Percentiles rank a stretch among this genome's conserved stretches.
These are phyloP conservation scores for Helicoverpa zea DNA, from an alignment of 1,140 invertebrate species.

Conservation along the genomic window DNA sequence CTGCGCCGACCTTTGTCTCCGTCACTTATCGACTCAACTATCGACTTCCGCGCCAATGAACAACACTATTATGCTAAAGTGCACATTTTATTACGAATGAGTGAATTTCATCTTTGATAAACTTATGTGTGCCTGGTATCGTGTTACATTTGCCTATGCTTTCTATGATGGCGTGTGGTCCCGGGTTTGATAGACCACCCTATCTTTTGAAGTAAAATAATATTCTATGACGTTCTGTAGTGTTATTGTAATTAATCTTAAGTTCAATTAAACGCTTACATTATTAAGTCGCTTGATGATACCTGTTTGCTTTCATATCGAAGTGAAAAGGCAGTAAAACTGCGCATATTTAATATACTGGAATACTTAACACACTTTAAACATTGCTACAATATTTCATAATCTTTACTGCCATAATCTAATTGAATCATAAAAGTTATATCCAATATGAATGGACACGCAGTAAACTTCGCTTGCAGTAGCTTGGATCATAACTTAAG, in stretches of 20 bases:
- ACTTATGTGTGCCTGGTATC: slow-evolving; percentile 28
- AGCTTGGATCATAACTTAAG: background rate
- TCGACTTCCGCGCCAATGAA: slow-evolving; percentile 65
- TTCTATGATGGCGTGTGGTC: slow-evolving; percentile 32
- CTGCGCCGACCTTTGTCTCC: slow-evolving; percentile 75
- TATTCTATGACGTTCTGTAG: background rate
- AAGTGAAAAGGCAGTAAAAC: no score
- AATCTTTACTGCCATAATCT: background rate
- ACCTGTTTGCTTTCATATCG: no score
- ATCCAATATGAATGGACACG: slow-evolving; percentile 1
- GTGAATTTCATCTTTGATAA: slow-evolving; percentile 60
- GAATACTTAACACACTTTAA: background rate
- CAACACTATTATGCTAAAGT: slow-evolving; percentile 65
- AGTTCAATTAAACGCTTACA: no score
- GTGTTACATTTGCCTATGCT: slow-evolving; percentile 18
- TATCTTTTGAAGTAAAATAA: background rate
- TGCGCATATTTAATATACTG: background rate
- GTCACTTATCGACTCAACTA: slow-evolving; percentile 66
- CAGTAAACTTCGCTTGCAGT: background rate
- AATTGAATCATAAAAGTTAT: slow-evolving; percentile 6
- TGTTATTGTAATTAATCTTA: no score
- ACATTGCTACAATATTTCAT: background rate
- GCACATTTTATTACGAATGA: slow-evolving; percentile 60
- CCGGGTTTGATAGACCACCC: slow-evolving; percentile 1
- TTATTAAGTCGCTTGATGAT: no score